Evolutionary conservation across 92 coral and sea anemone genomes (phyloP).

Genomic region (Phenganax stokvisi): DNA sequence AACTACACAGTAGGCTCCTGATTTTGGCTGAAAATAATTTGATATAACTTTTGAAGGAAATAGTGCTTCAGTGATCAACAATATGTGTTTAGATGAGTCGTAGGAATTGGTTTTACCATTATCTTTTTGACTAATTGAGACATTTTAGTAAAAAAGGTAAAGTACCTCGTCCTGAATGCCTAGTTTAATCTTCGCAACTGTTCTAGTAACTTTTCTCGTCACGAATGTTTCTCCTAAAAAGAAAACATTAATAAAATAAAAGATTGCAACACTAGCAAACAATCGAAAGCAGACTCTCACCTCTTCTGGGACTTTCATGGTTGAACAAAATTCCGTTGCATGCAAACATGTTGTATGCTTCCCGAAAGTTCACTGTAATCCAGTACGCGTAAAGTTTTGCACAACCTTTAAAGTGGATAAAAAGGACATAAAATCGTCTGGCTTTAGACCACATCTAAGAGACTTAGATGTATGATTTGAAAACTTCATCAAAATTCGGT

Average conservation of each 20-base stretch:
- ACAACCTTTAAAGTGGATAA: conserved; percentile 48
- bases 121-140: too few species aligned
- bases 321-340: conserved; percentile 92
- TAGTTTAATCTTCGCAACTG: conserved; percentile 90
- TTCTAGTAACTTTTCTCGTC: conserved; percentile 87
- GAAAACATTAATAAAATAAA: background rate
- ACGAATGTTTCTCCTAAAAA: conserved; percentile 93
- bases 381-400: conserved; percentile 95
- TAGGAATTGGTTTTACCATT: too few species aligned
- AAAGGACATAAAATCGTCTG: background rate
- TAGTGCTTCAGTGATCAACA: too few species aligned
- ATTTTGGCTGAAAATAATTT: too few species aligned
- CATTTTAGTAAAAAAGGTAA: too few species aligned
- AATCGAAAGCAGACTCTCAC: conserved; percentile 31
- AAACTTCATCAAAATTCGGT: too few species aligned
- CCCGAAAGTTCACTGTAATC: conserved; percentile 93
- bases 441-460: too few species aligned
- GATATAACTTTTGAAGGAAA: too few species aligned
- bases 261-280: background rate
- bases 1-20: too few species aligned
- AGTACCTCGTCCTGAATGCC: conserved; percentile 74
- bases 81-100: too few species aligned
- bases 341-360: conserved; percentile 87
- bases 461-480: too few species aligned
- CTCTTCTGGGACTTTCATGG: conserved; percentile 98